Percentiles rank a stretch among this genome's conserved stretches.
Evolutionary conservation across 1,140 invertebrate species (phyloP).

Genomic region (Rhynchophorus ferrugineus): DNA sequence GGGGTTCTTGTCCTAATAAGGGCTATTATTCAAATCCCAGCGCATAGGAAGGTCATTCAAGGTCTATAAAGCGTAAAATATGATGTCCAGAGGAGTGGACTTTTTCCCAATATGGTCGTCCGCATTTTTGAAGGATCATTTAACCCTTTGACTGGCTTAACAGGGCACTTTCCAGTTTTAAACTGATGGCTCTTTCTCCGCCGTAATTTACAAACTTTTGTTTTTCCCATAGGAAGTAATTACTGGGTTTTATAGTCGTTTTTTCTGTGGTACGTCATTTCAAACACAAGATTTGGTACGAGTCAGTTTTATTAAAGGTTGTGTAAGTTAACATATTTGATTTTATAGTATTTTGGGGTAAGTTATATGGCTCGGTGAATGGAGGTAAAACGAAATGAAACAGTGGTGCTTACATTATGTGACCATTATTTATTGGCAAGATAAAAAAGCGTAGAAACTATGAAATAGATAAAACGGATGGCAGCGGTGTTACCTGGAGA

Average conservation of each 20-base stretch:
- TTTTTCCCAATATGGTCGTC: slow-evolving; percentile 20
- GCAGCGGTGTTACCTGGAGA: no score
- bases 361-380: no score
- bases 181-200: neutral
- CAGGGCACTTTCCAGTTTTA: slow-evolving; percentile 22
- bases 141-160: slow-evolving; percentile 28
- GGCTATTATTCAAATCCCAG: slow-evolving; percentile 17
- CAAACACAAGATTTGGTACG: no score
- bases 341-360: no score
- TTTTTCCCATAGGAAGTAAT: neutral
- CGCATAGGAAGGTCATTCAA: slow-evolving; percentile 17
- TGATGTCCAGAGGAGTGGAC: slow-evolving; percentile 19
- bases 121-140: slow-evolving; percentile 32
- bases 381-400: no score
- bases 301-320: no score
- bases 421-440: no score
- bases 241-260: neutral
- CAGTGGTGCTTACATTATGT: no score
- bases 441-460: no score
- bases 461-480: no score
- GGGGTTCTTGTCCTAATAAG: slow-evolving; percentile 15
- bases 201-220: neutral
- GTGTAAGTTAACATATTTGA: no score
- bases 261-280: no score
- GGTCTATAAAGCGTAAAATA: slow-evolving; percentile 22